These are phyloP conservation scores for Poeciliopsis presidionis DNA, from an alignment of 2,797 vertebrate genomes.

Conservation along the genomic window DNA sequence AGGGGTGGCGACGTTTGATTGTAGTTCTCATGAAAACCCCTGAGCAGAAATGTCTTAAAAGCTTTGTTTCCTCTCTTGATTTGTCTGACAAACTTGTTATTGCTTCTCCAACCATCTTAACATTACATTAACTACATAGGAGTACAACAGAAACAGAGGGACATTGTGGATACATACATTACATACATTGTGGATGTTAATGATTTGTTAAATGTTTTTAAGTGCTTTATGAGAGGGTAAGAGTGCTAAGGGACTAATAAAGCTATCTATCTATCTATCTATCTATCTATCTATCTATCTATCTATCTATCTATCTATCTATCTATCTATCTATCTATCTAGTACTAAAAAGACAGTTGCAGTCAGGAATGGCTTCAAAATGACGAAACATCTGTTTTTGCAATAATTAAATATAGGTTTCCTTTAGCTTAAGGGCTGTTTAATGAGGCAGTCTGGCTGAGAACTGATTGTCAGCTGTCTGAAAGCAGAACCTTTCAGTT, in stretches of 20 bases:
- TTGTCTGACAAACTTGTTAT: neutral
- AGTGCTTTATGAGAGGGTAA: too few species aligned
- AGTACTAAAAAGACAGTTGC: neutral
- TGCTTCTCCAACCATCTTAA: neutral
- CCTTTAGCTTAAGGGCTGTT: too few species aligned
- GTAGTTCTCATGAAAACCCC: conserved; percentile 26
- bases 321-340: too few species aligned
- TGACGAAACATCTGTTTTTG: neutral
- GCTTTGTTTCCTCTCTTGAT: conserved; percentile 6
- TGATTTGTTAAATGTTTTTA: too few species aligned
- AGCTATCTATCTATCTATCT: too few species aligned
- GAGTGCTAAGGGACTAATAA: too few species aligned
- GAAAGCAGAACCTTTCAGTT: neutral
- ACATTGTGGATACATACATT: too few species aligned
- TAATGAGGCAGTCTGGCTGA: neutral
- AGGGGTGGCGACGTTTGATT: conserved; percentile 43
- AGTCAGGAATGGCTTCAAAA: neutral
- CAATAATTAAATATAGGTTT: too few species aligned
- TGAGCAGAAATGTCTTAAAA: conserved; percentile 27
- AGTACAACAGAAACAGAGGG: too few species aligned
- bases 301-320: too few species aligned
- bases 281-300: too few species aligned
- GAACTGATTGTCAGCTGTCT: neutral
- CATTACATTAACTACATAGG: neutral
- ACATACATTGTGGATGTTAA: too few species aligned